Evolutionary conservation across 2,113 vertebrate genomes (phyloP), one percentile per base, ranked within the genome.

Genomic region (Nasalis larvatus): DNA sequence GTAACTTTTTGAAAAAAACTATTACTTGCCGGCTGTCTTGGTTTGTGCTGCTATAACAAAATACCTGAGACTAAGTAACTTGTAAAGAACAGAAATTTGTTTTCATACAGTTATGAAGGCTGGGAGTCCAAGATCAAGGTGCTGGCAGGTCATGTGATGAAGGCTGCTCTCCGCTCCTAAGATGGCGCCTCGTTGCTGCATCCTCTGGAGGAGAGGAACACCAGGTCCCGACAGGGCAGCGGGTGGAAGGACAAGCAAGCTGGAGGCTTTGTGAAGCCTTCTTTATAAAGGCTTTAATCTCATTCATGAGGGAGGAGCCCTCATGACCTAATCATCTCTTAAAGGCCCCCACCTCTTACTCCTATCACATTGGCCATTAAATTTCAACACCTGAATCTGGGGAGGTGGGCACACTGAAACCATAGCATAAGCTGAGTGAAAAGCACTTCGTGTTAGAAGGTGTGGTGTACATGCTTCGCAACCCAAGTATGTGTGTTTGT

Each of bases 161-260:
- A 49, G 14, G 77, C 77, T 4, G 1, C 40, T 14, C 10, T 20
- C 52, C 20, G 52, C 32, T 47, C n/a, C 17, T 9, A 37, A n/a
- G 23, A 10, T 1, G 40, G 23, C 0, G 7, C 11, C 30, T 47
- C 5, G 8, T 56, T 27, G 32, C 49, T 37, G 10, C 1, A 3
- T 45, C 40, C 6, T 18, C 9, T 7, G 5, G 14, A 13, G 16
- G 37, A 16, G 56, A 83, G 56, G 25, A 30, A 16, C 23, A 14
- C 35, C 7, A 13, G 1, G 1, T 18, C 74, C 8, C 4, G 14
- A 77, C 16, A 47, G 8, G 10, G 30, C 27, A 25, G 32, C 1
- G 18, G 25, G 18, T 30, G 32, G 37, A 37, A 10, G 27, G 11
- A 16, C 17, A 25, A 23, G 9, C 4, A 8, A 32, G 42, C 58